Base-by-base conservation (phyloP, 1,140 invertebrate genomes). In the Aleiodes sp. region DNA sequence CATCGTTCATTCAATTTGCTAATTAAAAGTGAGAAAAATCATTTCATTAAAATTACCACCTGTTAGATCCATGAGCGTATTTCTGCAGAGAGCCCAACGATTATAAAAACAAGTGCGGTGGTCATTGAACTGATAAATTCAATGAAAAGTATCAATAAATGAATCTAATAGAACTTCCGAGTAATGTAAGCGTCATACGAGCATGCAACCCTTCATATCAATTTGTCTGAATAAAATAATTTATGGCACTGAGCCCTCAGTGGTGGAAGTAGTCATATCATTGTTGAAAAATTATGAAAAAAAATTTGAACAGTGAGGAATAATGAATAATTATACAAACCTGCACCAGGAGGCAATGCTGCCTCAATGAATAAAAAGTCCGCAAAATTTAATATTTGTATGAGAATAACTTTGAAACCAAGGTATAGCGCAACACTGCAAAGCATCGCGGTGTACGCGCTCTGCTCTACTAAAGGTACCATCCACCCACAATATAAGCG, bases 281-380 rank as follows among this genome's bases (percentile, higher is more conserved):
- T n/a, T n/a, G n/a, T n/a, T n/a, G n/a, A n/a, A 16, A 12, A 41
- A 4, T 7, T 31, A 31, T 10, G 16, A 59, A 59, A 28, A 24
- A 26, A 52, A 8, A 16, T 31, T 65, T 14, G 6, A 35, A 31
- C 2, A 52, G 1, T 65, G 1, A 0, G 8, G 4, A 31, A 12
- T 28, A 61, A 29, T 52, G 3, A 65, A 65, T 39, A 56, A n/a
- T 52, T 19, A 24, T 43, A 79, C 76, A 72, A 62, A 83, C 81
- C 81, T 71, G 81, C 78, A 52, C 81, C 80, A 24, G 81, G 81
- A 29, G 81, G 81, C 57, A 83, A 73, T 19, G 78, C 78, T 6
- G 78, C 80, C 31, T 76, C 70, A 19, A 77, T 76, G 52, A 75
- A 56, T 16, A 73, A 19, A 74, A 65, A 73, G 39, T 70, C 69